These are phyloP conservation scores for Drosophila parabipectinata DNA, from an alignment of 1,140 invertebrate species.

Conservation along the genomic window DNA sequence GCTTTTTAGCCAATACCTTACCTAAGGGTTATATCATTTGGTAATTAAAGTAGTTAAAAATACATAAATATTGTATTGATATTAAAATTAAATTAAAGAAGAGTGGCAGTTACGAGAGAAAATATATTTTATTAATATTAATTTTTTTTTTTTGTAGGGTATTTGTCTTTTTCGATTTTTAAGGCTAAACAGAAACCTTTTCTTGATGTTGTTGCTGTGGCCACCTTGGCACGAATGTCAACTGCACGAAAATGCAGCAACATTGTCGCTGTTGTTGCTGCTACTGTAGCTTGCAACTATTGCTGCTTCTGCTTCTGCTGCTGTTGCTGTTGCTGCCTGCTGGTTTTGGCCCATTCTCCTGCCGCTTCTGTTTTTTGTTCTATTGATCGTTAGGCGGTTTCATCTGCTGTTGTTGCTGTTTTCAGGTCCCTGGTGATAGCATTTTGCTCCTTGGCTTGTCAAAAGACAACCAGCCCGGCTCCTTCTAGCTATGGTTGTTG, in stretches of 20 bases:
- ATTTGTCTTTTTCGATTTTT: not conserved
- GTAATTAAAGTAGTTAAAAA: not conserved
- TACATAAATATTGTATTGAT: not conserved
- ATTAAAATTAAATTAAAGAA: not conserved
- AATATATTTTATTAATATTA: not conserved
- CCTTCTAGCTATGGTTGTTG: constrained; percentile 46
- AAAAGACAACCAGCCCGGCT: constrained; percentile 63
- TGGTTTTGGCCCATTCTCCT: constrained; percentile 53
- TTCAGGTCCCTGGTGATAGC: constrained; percentile 78
- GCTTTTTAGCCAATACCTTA: not conserved
- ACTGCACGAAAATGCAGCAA: constrained; percentile 77
- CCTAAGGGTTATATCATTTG: not conserved
- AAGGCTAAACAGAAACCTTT: constrained; percentile 6
- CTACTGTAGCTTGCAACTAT: constrained; percentile 30
- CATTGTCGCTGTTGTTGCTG: constrained; percentile 44
- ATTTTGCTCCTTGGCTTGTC: constrained; percentile 79
- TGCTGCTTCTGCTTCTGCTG: constrained; percentile 36
- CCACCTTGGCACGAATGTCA: constrained; percentile 79
- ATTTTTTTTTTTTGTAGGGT: constrained; percentile 6
- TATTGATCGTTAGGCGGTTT: constrained; percentile 78
- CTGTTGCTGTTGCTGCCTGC: constrained; percentile 49
- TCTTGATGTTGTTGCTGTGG: constrained; percentile 48
- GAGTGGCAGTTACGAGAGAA: too few relatives aligned
- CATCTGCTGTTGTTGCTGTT: constrained; percentile 54
- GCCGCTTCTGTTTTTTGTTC: constrained; percentile 70